phyloP scores from a whole-genome alignment of 1,140 invertebrate genomes.

The Nebria ingens region DNA sequence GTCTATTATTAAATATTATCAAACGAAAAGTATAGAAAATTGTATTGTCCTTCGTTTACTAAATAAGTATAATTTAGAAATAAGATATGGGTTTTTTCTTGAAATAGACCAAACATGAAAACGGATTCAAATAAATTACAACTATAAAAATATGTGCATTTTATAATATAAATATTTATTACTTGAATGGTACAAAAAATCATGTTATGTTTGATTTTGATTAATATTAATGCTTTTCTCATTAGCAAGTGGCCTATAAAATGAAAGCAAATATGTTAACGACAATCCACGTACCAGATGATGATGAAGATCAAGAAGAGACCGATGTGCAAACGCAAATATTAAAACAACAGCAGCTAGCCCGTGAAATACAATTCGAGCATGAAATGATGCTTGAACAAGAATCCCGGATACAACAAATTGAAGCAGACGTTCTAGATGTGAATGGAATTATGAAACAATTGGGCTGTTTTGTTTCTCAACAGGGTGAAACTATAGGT shows the following conservation, averaged over 20 bases:
- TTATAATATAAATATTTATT: too few species aligned
- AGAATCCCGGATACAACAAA: slow-evolving; percentile 59
- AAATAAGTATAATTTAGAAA: too few species aligned
- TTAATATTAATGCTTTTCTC: slow-evolving; percentile 21
- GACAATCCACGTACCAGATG: slow-evolving; percentile 26
- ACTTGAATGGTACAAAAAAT: not conserved
- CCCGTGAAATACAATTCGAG: slow-evolving; percentile 60
- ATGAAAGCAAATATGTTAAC: slow-evolving; percentile 62
- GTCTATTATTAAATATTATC: too few species aligned
- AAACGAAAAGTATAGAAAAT: too few species aligned
- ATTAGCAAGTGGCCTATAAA: slow-evolving; percentile 59
- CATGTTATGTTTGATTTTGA: slow-evolving; percentile 6
- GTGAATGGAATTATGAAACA: slow-evolving; percentile 88
- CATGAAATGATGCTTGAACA: slow-evolving; percentile 62
- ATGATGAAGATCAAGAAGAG: slow-evolving; percentile 31
- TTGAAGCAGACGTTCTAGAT: slow-evolving; percentile 79
- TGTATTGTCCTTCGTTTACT: too few species aligned
- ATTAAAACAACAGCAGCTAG: slow-evolving; percentile 41
- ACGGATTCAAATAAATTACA: too few species aligned
- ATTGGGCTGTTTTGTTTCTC: slow-evolving; percentile 66
- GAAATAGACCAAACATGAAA: too few species aligned
- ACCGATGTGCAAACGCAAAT: slow-evolving; percentile 38
- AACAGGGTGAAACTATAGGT: slow-evolving; percentile 78
- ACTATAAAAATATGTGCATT: too few species aligned
- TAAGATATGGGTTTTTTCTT: too few species aligned